Percentiles rank a stretch among this genome's conserved stretches.
Evolutionary conservation across 1,140 invertebrate genomes (phyloP).

Genomic region (Heliothis virescens): DNA sequence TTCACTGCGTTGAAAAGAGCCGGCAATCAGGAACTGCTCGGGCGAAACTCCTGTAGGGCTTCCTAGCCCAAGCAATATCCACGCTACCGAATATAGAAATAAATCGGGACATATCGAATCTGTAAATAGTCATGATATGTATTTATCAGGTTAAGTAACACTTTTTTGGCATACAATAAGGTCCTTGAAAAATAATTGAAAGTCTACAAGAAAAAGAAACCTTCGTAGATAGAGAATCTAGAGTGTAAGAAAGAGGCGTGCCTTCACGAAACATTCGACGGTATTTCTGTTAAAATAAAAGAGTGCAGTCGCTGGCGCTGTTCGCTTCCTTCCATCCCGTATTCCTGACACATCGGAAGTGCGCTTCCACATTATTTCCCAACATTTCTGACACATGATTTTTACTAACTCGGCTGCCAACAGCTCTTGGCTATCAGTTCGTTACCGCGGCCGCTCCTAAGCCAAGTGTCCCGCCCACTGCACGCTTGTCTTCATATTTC

Average conservation of each 20-base stretch:
- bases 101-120: too few species aligned
- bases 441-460: slow-evolving; percentile 46
- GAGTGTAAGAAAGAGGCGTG: not conserved
- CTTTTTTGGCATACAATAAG: too few species aligned
- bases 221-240: not conserved
- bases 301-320: not conserved
- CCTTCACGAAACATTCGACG: not conserved
- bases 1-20: too few species aligned
- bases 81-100: too few species aligned
- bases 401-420: slow-evolving; percentile 52
- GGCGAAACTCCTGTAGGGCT: too few species aligned
- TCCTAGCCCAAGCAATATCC: too few species aligned
- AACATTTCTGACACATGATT: slow-evolving; percentile 38
- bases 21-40: too few species aligned
- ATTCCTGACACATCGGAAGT: slow-evolving; percentile 30
- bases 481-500: slow-evolving; percentile 50
- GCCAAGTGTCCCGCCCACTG: slow-evolving; percentile 54
- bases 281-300: slow-evolving; percentile 30
- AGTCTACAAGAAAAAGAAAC: not conserved
- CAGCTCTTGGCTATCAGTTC: slow-evolving; percentile 53
- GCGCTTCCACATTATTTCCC: slow-evolving; percentile 30
- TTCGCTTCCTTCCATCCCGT: not conserved
- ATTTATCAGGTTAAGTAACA: too few species aligned
- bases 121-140: too few species aligned
- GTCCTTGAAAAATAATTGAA: not conserved